These are phyloP conservation scores for Lutraria rhynchaena DNA, from an alignment of 1,140 invertebrate genomes.

Conservation along the genomic window DNA sequence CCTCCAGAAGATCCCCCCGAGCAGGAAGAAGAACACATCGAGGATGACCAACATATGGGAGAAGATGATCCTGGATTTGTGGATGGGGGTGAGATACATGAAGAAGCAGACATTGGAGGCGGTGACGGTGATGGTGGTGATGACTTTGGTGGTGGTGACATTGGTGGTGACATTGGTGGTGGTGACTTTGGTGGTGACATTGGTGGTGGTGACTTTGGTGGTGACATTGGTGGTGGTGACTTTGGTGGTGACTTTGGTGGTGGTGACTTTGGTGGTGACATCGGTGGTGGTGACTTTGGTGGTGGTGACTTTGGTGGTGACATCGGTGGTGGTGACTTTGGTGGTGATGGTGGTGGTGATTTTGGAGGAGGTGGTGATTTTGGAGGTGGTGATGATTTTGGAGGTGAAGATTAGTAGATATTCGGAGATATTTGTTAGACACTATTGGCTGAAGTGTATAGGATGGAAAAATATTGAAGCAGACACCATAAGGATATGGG, in stretches of 20 bases:
- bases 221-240: conserved; percentile 2
- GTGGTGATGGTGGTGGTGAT: conserved; percentile 10
- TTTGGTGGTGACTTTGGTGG: not conserved
- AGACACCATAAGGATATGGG: too few relatives aligned
- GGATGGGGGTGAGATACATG: not conserved
- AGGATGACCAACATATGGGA: not conserved
- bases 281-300: conserved; percentile 1
- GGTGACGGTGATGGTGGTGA: conserved; percentile 8
- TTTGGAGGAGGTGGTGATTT: conserved; percentile 13
- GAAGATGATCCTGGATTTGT: not conserved
- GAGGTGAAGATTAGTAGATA: conserved; percentile 1
- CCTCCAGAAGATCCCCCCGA: not conserved
- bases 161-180: not conserved
- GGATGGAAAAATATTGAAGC: too few relatives aligned
- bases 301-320: conserved; percentile 11
- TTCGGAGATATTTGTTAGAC: too few relatives aligned
- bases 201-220: conserved; percentile 18
- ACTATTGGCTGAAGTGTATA: too few relatives aligned
- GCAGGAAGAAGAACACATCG: not conserved
- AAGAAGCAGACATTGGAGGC: not conserved
- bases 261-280: conserved; percentile 10
- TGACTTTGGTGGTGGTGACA: not conserved
- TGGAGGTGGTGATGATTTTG: conserved; percentile 4
- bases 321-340: conserved; percentile 9
- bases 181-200: conserved; percentile 1